Conservation (phyloP, 2,888 invertebrate species). For the Agelastica alni region DNA sequence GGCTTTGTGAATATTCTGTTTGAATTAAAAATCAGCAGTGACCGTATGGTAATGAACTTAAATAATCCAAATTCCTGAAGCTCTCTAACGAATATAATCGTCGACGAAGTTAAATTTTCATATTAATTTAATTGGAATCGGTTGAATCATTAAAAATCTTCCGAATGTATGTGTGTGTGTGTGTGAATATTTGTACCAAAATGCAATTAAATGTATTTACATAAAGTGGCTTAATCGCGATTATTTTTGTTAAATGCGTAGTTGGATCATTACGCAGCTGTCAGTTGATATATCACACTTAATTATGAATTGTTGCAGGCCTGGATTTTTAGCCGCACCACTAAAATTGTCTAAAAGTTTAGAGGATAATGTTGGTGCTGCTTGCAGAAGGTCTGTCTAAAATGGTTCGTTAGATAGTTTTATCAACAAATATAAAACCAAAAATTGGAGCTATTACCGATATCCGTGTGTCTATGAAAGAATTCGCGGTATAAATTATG, state of each 20-base stretch:
- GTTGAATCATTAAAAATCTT: slow-evolving; percentile 37
- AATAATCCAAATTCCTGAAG: slow-evolving; percentile 28
- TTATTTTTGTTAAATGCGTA: slow-evolving; percentile 45
- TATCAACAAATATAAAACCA: too few relatives aligned
- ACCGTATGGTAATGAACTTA: slow-evolving; percentile 26
- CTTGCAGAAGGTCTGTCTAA: too few relatives aligned
- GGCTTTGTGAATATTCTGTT: slow-evolving; percentile 22
- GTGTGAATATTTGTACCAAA: slow-evolving; percentile 32
- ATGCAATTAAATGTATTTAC: slow-evolving; percentile 49
- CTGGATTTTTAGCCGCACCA: background rate
- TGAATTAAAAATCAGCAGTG: slow-evolving; percentile 23
- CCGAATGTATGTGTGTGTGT: slow-evolving; percentile 14
- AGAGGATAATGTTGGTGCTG: too few relatives aligned
- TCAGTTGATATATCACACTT: slow-evolving; percentile 40
- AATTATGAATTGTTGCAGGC: slow-evolving; percentile 3
- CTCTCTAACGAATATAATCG: slow-evolving; percentile 28
- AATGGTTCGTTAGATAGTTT: too few relatives aligned
- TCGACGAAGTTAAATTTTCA: slow-evolving; percentile 26
- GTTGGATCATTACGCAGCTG: slow-evolving; percentile 44
- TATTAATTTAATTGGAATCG: slow-evolving; percentile 32
- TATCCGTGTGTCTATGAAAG: too few relatives aligned
- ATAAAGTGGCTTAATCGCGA: slow-evolving; percentile 49
- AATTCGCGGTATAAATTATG: too few relatives aligned
- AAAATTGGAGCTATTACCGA: too few relatives aligned
- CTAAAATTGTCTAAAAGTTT: too few relatives aligned